phyloP scores from a whole-genome alignment of 2,888 invertebrate genomes.

The Drosophila multiciliata region DNA sequence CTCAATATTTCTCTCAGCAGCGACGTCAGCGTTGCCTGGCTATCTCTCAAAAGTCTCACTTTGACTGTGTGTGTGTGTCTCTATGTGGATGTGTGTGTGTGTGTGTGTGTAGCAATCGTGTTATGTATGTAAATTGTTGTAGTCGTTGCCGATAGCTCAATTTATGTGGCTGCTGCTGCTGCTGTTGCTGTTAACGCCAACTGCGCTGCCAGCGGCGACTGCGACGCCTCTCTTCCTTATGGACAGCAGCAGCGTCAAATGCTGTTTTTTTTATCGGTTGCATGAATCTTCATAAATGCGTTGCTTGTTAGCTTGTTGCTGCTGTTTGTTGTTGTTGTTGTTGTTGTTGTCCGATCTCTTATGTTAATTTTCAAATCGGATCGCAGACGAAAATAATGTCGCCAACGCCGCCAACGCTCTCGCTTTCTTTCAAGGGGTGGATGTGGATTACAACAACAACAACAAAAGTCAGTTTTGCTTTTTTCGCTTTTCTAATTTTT shows the following conservation, averaged over 20 bases:
- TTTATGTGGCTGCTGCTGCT: constrained; percentile 12
- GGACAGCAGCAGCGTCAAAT: constrained; percentile 27
- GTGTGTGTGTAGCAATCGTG: constrained; percentile 57
- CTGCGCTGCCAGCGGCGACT: constrained; percentile 11
- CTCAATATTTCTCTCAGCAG: constrained; percentile 67
- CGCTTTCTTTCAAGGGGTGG: constrained; percentile 68
- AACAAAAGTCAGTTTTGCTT: background rate
- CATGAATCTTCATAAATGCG: constrained; percentile 68
- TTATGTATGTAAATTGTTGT: constrained; percentile 77
- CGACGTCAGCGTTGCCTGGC: constrained; percentile 24
- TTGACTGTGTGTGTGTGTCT: constrained; percentile 9
- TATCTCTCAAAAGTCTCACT: constrained; percentile 26
- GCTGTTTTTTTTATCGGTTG: constrained; percentile 57
- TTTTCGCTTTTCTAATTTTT: constrained; percentile 4
- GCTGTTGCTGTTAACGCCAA: constrained; percentile 8
- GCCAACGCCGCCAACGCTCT: constrained; percentile 71
- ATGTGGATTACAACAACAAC: constrained; percentile 19
- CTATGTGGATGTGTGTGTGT: constrained; percentile 23
- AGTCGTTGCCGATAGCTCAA: constrained; percentile 41
- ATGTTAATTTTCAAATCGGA: constrained; percentile 61
- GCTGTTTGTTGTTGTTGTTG: background rate
- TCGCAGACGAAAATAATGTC: constrained; percentile 43
- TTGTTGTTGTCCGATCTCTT: constrained; percentile 50
- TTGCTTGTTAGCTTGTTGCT: constrained; percentile 11
- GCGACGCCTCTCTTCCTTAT: constrained; percentile 73